Evolutionary conservation across 2,888 invertebrate species (phyloP), one percentile per base, ranked within the genome.

Genomic region (Dyspetes luteomarginatus): DNA sequence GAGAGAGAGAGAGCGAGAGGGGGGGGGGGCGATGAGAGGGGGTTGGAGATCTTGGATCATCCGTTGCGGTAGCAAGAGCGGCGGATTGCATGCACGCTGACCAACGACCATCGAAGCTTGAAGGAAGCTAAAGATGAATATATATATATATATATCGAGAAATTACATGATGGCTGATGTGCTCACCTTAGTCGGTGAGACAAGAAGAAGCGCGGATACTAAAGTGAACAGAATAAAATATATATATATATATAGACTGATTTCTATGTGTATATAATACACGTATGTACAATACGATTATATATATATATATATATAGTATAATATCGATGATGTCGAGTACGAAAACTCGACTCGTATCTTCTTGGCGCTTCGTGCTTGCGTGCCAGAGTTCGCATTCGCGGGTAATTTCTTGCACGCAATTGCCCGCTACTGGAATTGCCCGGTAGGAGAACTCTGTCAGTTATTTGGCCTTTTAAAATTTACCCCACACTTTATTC

Each of bases 371-470:
- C 87, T 86, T 81, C 84, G 85, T 87, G 89, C 84, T 89, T 87
- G 90, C 90, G 90, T 89, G 90, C 86, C 81, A 55, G 84, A 86
- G 84, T 87, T 87, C 86, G 85, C 85, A 88, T 90, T 89, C 88
- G 84, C 88, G 86, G 86, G 90, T 88, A 91, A 91, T 91, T 91
- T 91, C 89, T 91, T 88, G 91, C 91, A 91, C 90, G 91, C 91
- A 88, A 91, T 90, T 89, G 88, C 87, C 88, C 88, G 90, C 91
- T 91, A 90, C 90, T 89, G 90, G 90, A 90, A 90, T 90, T 89
- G 88, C 88, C 88, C 88, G 89, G 88, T 88, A 89, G 89, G 89
- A 88, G 89, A 90, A 90, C 89, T 90, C 89, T 88, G 87, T 88
- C 89, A 89, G 87, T 89, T 89, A 89, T 90, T 90, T 90, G 87